Base-by-base conservation (phyloP, 2,797 vertebrate genomes). In the Pseudomugil tenellus region DNA sequence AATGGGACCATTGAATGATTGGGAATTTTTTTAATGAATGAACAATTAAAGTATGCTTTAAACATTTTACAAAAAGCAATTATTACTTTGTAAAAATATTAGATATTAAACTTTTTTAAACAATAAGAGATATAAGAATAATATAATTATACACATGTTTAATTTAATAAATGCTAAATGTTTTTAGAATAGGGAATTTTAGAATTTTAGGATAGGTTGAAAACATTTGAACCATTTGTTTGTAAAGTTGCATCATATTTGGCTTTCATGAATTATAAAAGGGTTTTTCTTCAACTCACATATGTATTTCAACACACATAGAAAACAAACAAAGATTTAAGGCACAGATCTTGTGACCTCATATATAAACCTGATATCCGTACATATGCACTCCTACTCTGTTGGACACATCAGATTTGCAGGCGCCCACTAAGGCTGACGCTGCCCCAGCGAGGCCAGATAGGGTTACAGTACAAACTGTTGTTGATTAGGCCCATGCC, bases 381-480 rank as follows among this genome's bases (percentile, higher is more conserved):
- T 72, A 76, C 51, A 69, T 58, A 77, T 43, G 70, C 59, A 77
- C 58, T 70, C 59, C 67, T 71, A 14, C 79, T 82, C 64, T 65
- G 76, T 86, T 88, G 91, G 90, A 89, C 84, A 63, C 85, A 88
- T 84, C 77, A 89, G 84, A 80, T 84, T 74, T 79, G 79, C 76
- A 86, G 86, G 90, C 89, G 83, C 90, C 91, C 62, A 66, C 86
- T 84, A 80, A 77, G 84, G 75, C 90, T 87, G 83, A 81, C 66
- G 80, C 87, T 89, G 87, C 84, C 91, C 72, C 78, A n/a, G 79
- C 79, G 63, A 67, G 81, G 88, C 35, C 84, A 85, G 86, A 87
- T 94, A 89, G 81, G 86, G 90, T 95, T 95, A 93, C 94, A 92
- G 88, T 90, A 84, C 91, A 92, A 92, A 94, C 93, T 94, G 92